phyloP scores from a whole-genome alignment of 2,888 invertebrate genomes.

The Eristalis pertinax region DNA sequence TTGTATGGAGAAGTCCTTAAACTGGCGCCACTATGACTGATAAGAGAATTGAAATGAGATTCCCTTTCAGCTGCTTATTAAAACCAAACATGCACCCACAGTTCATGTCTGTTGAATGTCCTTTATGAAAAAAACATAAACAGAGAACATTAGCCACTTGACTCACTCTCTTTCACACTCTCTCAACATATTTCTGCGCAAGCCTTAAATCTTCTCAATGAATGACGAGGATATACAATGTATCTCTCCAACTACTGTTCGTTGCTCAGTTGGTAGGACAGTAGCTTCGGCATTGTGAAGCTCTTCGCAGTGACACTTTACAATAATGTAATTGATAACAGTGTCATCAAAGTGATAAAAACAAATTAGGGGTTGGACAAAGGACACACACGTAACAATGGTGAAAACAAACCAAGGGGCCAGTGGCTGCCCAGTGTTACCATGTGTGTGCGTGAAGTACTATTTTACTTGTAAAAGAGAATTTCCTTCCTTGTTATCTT shows the following conservation, averaged over 20 bases:
- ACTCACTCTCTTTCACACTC: not conserved
- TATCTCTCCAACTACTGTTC: constrained; percentile 21
- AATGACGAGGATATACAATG: not conserved
- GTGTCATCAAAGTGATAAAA: constrained; percentile 70
- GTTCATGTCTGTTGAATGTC: constrained; percentile 57
- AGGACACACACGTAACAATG: constrained; percentile 47
- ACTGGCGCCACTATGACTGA: constrained; percentile 27
- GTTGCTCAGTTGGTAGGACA: constrained; percentile 11
- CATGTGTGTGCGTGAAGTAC: not conserved
- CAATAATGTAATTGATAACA: constrained; percentile 70
- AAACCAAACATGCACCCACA: constrained; percentile 21
- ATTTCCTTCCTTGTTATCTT: not conserved
- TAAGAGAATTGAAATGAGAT: constrained; percentile 36
- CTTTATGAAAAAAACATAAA: constrained; percentile 58
- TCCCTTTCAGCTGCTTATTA: constrained; percentile 51
- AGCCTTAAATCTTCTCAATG: constrained; percentile 28
- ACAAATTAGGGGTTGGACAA: constrained; percentile 67
- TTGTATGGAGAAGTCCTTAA: no score
- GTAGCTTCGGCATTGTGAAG: constrained; percentile 18
- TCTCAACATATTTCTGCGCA: constrained; percentile 45
- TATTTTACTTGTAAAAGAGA: not conserved
- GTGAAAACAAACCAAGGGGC: not conserved
- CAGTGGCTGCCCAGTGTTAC: constrained; percentile 30
- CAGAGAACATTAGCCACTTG: constrained; percentile 36
- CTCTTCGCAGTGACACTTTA: constrained; percentile 50